A percentile compares a stretch with the other conserved stretches of the same genome.
Evolutionary conservation across 1,140 invertebrate genomes (phyloP).

Genomic region (Drosophila saltans): DNA sequence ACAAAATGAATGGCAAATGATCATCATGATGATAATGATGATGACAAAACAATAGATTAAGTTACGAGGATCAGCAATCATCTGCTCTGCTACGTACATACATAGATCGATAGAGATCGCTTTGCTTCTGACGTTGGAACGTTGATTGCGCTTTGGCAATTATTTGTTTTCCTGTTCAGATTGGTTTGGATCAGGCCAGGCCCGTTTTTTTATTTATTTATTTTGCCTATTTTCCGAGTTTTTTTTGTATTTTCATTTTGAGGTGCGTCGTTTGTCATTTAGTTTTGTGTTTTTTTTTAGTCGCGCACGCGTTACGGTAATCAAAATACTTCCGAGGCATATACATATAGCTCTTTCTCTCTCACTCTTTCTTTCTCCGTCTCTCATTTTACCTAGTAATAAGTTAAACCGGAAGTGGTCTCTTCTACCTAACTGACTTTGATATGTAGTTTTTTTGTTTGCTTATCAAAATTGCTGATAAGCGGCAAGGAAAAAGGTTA

Average conservation of each 20-base stretch:
- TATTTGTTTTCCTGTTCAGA: constrained; percentile 4
- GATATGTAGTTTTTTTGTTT: too few species aligned
- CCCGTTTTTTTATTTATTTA: neutral
- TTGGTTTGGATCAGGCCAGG: too few species aligned
- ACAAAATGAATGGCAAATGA: neutral
- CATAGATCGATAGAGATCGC: too few species aligned
- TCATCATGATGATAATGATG: too few species aligned
- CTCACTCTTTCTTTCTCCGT: neutral
- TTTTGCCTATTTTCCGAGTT: constrained; percentile 1
- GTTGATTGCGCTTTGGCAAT: neutral
- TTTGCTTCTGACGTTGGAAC: neutral
- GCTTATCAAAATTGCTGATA: too few species aligned
- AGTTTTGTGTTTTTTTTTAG: neutral
- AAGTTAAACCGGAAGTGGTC: too few species aligned
- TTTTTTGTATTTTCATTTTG: neutral
- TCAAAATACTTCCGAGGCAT: constrained; percentile 67
- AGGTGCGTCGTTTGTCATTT: neutral
- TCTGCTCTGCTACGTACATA: too few species aligned
- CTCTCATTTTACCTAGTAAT: too few species aligned
- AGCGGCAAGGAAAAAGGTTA: too few species aligned
- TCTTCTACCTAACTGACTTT: too few species aligned
- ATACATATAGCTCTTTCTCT: neutral
- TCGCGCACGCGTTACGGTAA: constrained; percentile 46
- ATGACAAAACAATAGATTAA: too few species aligned
- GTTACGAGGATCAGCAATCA: too few species aligned